Evolutionary conservation across 2,113 vertebrate species (phyloP).

Genomic region (Semnornis frantzii): DNA sequence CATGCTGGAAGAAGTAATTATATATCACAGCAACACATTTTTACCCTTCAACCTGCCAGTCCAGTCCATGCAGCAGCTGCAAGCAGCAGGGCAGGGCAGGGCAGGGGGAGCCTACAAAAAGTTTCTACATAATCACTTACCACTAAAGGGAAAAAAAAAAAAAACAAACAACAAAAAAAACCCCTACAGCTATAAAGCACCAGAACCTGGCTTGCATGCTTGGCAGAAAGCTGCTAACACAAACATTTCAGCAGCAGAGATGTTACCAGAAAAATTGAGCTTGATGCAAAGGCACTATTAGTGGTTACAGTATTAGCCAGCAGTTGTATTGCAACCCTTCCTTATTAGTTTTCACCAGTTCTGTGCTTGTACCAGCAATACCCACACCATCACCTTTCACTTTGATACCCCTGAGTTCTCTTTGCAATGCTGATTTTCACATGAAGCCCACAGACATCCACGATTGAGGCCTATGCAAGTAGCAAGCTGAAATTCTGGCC

Average conservation of each 20-base stretch:
- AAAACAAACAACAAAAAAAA: neutral
- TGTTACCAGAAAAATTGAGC: conserved; percentile 54
- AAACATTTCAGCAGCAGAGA: conserved; percentile 44
- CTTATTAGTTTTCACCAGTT: neutral
- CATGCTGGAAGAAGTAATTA: conserved; percentile 61
- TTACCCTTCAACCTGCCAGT: conserved; percentile 59
- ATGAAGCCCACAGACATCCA: neutral
- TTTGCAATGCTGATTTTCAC: neutral
- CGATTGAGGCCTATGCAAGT: rapidly evolving
- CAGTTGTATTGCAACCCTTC: neutral
- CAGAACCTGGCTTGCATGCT: neutral
- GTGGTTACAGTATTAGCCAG: neutral
- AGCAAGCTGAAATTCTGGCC: neutral
- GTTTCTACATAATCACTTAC: conserved; percentile 10
- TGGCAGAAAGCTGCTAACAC: conserved; percentile 55
- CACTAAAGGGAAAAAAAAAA: neutral
- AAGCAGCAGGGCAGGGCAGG: conserved; percentile 36
- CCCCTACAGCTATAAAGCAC: neutral
- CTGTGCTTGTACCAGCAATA: neutral
- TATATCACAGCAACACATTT: conserved; percentile 44
- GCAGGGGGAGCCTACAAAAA: neutral
- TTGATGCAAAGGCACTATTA: neutral
- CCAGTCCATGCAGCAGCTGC: conserved; percentile 25
- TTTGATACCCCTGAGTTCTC: neutral
- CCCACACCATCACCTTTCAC: neutral